Percentiles rank a stretch among this genome's conserved stretches.
Evolutionary conservation across 1,140 invertebrate species (phyloP).

Genomic region (Wasmannia auropunctata): DNA sequence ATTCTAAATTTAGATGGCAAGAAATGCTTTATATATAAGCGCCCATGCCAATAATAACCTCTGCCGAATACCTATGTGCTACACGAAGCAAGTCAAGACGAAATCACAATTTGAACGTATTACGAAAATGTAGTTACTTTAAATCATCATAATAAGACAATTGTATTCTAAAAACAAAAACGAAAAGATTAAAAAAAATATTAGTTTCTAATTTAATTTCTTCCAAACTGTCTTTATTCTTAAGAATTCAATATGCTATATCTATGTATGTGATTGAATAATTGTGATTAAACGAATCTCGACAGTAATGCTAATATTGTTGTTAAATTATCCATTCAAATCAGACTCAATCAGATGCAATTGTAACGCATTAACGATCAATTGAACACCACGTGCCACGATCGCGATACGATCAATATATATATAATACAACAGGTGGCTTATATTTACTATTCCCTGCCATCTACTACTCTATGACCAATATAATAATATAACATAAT

Average conservation of each 20-base stretch:
- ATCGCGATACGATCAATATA: conserved; percentile 4
- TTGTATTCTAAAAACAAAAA: background rate
- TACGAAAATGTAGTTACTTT: background rate
- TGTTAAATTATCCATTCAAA: background rate
- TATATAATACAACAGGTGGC: background rate
- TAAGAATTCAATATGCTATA: background rate
- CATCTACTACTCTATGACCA: background rate
- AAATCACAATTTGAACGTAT: background rate
- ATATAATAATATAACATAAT: background rate
- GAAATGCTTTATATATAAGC: background rate
- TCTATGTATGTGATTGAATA: background rate
- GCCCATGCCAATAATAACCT: conserved; percentile 33
- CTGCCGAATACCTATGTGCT: background rate
- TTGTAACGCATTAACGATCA: conserved; percentile 12
- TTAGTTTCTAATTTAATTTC: background rate
- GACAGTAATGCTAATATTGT: background rate
- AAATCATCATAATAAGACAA: background rate
- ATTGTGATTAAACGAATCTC: background rate
- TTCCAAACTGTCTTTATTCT: background rate
- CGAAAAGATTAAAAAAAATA: background rate
- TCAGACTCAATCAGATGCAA: conserved; percentile 11
- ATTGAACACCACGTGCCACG: background rate
- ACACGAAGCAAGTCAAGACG: background rate
- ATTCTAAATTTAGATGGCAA: background rate
- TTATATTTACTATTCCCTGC: background rate